Percentiles rank a stretch among this genome's conserved stretches.
These are phyloP conservation scores for Falco peregrinus DNA, from an alignment of 2,797 vertebrate species.

Conservation along the genomic window DNA sequence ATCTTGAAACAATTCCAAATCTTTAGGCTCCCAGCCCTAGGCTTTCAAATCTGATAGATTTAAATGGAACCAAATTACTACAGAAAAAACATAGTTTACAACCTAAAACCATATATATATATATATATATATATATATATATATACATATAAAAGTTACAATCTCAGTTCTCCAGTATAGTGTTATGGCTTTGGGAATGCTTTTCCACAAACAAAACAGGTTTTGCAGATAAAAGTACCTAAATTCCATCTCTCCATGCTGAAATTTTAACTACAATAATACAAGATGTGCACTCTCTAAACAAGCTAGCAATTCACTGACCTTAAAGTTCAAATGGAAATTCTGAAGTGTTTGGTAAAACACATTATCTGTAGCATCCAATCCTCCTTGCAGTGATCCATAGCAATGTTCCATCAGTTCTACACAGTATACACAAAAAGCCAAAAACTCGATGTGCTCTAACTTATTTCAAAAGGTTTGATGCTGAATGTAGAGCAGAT, in stretches of 20 bases:
- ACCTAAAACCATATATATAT: background rate
- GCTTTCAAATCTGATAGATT: background rate
- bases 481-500: background rate
- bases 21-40: background rate
- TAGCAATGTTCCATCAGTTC: background rate
- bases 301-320: background rate
- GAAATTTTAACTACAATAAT: background rate
- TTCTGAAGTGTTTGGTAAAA: background rate
- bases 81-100: background rate
- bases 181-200: background rate
- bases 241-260: background rate
- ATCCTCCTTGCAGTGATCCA: background rate
- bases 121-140: background rate
- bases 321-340: slow-evolving; percentile 18
- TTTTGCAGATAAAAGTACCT: background rate
- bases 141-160: background rate
- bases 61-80: background rate
- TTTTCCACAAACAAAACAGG: background rate
- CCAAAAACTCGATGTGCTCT: background rate
- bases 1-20: background rate
- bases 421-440: background rate
- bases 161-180: background rate
- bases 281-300: background rate
- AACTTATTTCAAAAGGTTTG: background rate
- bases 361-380: background rate